Base-by-base conservation (phyloP, 2,888 invertebrate species). In the Hirtodrosophila confusa region DNA sequence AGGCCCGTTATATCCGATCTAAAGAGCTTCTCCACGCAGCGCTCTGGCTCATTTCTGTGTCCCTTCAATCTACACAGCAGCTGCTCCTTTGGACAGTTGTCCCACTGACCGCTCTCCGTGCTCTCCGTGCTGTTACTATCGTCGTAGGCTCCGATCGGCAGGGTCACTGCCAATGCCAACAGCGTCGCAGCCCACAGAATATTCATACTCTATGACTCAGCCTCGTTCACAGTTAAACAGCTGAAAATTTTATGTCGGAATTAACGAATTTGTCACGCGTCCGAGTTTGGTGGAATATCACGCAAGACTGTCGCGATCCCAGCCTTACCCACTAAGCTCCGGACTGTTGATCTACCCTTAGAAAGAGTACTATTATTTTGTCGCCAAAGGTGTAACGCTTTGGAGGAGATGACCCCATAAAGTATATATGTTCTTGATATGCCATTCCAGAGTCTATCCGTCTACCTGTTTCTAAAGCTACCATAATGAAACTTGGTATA, bases 201-300 rank as follows among this genome's bases (percentile, higher is more conserved):
- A 44, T 64, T 63, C 80, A 82, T 83, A 39, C 39, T 45, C 6
- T 24, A 43, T 86, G 86, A 88, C 51, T 82, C 80, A 85, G 36
- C 24, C 10, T 4, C 3, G 17, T 17, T 17, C 17, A 17, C 17
- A 2, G 17, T 17, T 17, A 17, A 17, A 17, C 17, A 17, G 17
- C 17, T 17, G 17, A 2, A 41, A 36, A 44, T 31, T 58, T 40
- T 24, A 43, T 37, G 12, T 3, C 11, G 4, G n/a, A 49, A 23
- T 31, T 11, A 45, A 40, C 29, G 17, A 40, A 17, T 45, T 29
- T 45, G 23, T 58, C 37, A 36, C 53, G 50, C 72, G 80, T 71
- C 76, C 65, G 69, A 37, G 40, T 55, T 37, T 24, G 36, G 36
- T 24, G 33, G 65, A 69, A 67, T 75, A 65, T 65, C 61, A 39